Evolutionary conservation across 2,888 invertebrate species (phyloP).

Genomic region (Acronicta aceris): DNA sequence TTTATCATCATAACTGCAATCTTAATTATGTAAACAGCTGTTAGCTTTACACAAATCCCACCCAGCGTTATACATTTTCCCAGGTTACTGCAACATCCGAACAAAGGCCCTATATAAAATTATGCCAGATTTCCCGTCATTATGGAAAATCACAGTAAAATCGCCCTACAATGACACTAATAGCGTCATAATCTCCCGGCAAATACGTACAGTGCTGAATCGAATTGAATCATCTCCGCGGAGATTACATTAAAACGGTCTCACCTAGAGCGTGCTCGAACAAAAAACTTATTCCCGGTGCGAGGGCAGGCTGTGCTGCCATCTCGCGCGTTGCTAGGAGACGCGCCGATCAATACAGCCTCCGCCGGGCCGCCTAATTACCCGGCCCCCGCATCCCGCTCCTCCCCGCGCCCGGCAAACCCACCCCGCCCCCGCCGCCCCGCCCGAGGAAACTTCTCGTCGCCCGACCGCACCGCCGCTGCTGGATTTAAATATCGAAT

Average conservation of each 20-base stretch:
- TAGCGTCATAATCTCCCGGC: constrained; percentile 62
- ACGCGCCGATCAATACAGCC: constrained; percentile 88
- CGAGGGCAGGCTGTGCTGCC: constrained; percentile 82
- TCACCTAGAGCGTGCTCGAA: constrained; percentile 83
- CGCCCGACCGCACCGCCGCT: constrained; percentile 74
- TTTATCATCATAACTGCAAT: constrained; percentile 34
- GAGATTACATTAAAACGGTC: constrained; percentile 86
- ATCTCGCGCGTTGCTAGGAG: constrained; percentile 88
- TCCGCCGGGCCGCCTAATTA: constrained; percentile 89
- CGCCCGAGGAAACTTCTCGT: constrained; percentile 73
- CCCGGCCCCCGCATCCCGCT: constrained; percentile 63
- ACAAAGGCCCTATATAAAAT: constrained; percentile 57
- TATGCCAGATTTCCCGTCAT: constrained; percentile 51
- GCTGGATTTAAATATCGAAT: constrained; percentile 87
- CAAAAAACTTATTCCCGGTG: constrained; percentile 81
- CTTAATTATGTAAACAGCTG: constrained; percentile 41
- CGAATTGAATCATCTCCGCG: constrained; percentile 82
- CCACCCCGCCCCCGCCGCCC: constrained; percentile 52
- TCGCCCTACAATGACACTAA: constrained; percentile 61
- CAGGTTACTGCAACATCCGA: constrained; percentile 25
- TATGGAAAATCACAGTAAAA: constrained; percentile 50
- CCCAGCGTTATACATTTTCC: constrained; percentile 2
- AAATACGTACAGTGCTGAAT: constrained; percentile 71
- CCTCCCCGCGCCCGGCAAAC: constrained; percentile 46
- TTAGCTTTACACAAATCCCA: constrained; percentile 11